Evolutionary conservation across 2,797 vertebrate genomes (phyloP), one percentile per base, ranked within the genome.

Genomic region (Nasua narica): DNA sequence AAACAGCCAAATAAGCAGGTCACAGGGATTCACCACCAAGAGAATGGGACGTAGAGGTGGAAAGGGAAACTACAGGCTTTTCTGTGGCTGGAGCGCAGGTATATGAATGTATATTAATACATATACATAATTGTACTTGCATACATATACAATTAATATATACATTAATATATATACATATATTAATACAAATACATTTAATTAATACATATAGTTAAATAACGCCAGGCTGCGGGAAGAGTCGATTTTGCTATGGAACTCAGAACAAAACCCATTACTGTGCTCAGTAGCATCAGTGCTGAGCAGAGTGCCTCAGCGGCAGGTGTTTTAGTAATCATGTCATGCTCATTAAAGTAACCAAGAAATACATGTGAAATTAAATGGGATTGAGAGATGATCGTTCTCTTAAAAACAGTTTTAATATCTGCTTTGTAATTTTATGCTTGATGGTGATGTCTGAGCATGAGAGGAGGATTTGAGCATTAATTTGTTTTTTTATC

Each of bases 61-160:
- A 10, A 54, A 40, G 9, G 48, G 48, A 13, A 62, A 5, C 18
- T 54, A 18, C 2, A 16, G 74, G 3, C n/a, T 54, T 23, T 32
- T 15, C 0, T 0, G 0, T 10, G 27, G 32, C 27, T 8, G 1
- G 10, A 15, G 29, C 76, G 8, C 10, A 0, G 3, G 3, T 43
- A 2, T n/a, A 90, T 52, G n/a, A 11, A 32, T 1, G 21, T 40
- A 7, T 52, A 25, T 72, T 56, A 18, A n/a, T n/a, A n/a, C n/a
- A n/a, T n/a, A n/a, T n/a, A n/a, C n/a, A n/a, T n/a, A n/a, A n/a
- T n/a, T n/a, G n/a, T n/a, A n/a, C n/a, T n/a, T n/a, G n/a, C n/a
- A n/a, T n/a, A n/a, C n/a, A n/a, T n/a, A n/a, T n/a, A n/a, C n/a
- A n/a, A n/a, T n/a, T n/a, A n/a, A n/a, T n/a, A n/a, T n/a, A n/a